Evolutionary conservation across 2,888 invertebrate genomes (phyloP), one percentile per base, ranked within the genome.

Genomic region (Phalangium opilio): DNA sequence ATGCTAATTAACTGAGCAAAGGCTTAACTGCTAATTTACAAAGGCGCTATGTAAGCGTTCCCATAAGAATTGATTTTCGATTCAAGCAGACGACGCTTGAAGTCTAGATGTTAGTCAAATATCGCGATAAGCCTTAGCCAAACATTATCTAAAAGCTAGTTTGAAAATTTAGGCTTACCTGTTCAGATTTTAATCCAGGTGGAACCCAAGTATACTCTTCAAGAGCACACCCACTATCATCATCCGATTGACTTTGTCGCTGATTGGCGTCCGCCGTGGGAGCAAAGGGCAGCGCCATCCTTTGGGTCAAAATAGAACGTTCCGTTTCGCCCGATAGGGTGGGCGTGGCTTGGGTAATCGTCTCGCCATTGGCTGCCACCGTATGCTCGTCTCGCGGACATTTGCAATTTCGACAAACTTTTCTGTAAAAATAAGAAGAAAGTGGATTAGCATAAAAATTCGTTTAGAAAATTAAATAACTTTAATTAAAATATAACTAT

Each of bases 121-220:
- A n/a, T n/a, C n/a, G n/a, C n/a, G n/a, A n/a, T n/a, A n/a, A n/a
- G n/a, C n/a, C n/a, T n/a, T n/a, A n/a, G n/a, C n/a, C n/a, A n/a
- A n/a, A n/a, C n/a, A n/a, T n/a, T n/a, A n/a, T n/a, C n/a, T n/a
- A n/a, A n/a, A n/a, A n/a, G n/a, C n/a, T n/a, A n/a, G 34, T 12
- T n/a, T 34, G 34, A 34, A 34, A 2, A 12, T 12, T n/a, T 12
- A 36, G n/a, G 49, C 64, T 69, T 67, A 95, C 95, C 80, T 93
- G 91, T 70, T 95, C 93, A 1, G 95, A 91, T 64, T 91, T 77
- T 14, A 95, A 72, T 52, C 93, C 93, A 2, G 89, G 87, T 35
- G 96, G 96, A 53, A 95, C 87, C 95, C 95, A 96, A 2, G 91
- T 90, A 68, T 93, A 95, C 68, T 96, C 95, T 66, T 96, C 95